Percentiles rank a stretch among this genome's conserved stretches.
Evolutionary conservation across 1,140 invertebrate species (phyloP).

Genomic region (Hyles vespertilio): DNA sequence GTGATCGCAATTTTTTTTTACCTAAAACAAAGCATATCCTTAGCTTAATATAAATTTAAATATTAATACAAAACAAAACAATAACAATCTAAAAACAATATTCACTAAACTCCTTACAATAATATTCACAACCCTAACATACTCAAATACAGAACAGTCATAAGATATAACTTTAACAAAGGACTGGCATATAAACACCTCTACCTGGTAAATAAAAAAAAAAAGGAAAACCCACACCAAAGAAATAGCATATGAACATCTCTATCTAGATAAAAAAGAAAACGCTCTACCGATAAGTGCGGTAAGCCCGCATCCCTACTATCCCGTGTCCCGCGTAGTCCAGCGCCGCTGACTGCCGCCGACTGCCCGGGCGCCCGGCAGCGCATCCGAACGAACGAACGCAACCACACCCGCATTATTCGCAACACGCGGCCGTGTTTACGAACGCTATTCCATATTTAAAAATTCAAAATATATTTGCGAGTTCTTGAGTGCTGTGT

Average conservation of each 20-base stretch:
- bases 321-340: constrained; percentile 17
- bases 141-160: too few relatives aligned
- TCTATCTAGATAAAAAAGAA: background rate
- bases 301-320: constrained; percentile 26
- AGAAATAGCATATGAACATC: too few relatives aligned
- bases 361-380: constrained; percentile 61
- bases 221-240: background rate
- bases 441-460: constrained; percentile 32
- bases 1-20: too few relatives aligned
- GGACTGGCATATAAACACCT: too few relatives aligned
- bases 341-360: constrained; percentile 26
- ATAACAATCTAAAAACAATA: too few relatives aligned
- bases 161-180: too few relatives aligned
- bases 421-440: constrained; percentile 41
- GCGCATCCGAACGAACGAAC: constrained; percentile 69
- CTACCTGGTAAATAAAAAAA: background rate
- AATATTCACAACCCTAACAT: too few relatives aligned
- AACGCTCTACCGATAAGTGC: constrained; percentile 18
- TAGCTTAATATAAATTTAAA: too few relatives aligned
- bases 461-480: constrained; percentile 7
- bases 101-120: too few relatives aligned
- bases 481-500: constrained; percentile 16
- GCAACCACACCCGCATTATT: constrained; percentile 34
- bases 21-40: too few relatives aligned
- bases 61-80: too few relatives aligned